Conservation (phyloP, 2,113 vertebrate genomes). For the Heterocephalus glaber region DNA sequence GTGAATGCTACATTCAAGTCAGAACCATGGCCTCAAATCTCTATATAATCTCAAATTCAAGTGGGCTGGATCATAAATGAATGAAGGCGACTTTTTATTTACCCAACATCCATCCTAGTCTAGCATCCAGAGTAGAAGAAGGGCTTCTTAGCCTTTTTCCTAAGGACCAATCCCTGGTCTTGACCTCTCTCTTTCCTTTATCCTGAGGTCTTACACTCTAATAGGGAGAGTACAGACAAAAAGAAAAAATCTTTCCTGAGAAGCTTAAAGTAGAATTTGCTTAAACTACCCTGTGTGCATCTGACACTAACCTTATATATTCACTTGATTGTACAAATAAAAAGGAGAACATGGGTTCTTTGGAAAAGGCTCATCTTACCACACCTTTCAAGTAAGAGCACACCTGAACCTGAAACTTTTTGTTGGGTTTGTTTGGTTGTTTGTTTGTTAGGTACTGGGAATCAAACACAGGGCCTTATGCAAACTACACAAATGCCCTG, state of each 20-base stretch:
- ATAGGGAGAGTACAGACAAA: not conserved
- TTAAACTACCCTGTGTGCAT: not conserved
- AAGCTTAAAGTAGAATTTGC: not conserved
- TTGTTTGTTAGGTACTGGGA: not conserved
- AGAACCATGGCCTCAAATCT: not conserved
- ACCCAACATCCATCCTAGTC: not conserved
- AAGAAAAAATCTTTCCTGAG: not conserved
- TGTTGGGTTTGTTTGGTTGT: not conserved
- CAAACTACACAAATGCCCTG: not conserved
- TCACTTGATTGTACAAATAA: conserved; percentile 13
- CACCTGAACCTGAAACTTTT: not conserved
- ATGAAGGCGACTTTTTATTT: not conserved
- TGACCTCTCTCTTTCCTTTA: not conserved
- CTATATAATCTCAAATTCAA: not conserved
- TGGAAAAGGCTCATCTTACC: not conserved
- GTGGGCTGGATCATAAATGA: not conserved
- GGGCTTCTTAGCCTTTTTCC: not conserved
- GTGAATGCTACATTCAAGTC: not conserved
- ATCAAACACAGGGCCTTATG: not conserved
- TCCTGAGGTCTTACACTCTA: not conserved
- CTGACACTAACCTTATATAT: not conserved
- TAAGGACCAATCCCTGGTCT: not conserved
- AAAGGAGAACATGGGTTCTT: not conserved
- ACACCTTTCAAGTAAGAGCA: not conserved
- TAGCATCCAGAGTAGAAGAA: not conserved